These are phyloP conservation scores for Nesogale talazaci DNA, from an alignment of 2,113 vertebrate species.

Conservation along the genomic window DNA sequence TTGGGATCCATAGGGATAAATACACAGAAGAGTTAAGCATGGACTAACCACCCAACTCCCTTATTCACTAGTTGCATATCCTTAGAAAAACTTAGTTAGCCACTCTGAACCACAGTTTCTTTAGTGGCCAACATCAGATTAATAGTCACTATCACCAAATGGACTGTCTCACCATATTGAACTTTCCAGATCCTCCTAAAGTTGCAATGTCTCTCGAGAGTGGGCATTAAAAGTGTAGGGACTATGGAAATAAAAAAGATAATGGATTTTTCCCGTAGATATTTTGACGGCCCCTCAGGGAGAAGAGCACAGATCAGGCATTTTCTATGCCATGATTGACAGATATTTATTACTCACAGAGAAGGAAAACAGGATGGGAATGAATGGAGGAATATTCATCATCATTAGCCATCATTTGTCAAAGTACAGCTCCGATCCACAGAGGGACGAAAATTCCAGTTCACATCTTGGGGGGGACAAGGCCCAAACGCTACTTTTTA, in stretches of 20 bases:
- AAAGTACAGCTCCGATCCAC: not conserved
- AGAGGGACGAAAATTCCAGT: not conserved
- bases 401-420: not conserved
- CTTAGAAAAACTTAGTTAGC: not conserved
- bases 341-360: not conserved
- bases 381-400: not conserved
- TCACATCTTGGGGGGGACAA: not conserved
- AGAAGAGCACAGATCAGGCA: not conserved
- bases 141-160: not conserved
- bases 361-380: not conserved
- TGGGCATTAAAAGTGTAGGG: no score
- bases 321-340: not conserved
- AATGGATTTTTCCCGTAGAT: no score
- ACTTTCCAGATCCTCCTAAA: not conserved
- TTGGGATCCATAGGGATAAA: no score
- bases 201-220: not conserved
- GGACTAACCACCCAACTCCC: not conserved
- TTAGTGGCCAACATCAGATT: not conserved
- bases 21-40: not conserved
- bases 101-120: not conserved
- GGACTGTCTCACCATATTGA: not conserved
- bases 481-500: not conserved
- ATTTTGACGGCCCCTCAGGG: no score
- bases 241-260: no score
- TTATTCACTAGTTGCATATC: not conserved